Base-by-base conservation (phyloP, 2,113 vertebrate genomes). In the Cricetomys ansorgei region DNA sequence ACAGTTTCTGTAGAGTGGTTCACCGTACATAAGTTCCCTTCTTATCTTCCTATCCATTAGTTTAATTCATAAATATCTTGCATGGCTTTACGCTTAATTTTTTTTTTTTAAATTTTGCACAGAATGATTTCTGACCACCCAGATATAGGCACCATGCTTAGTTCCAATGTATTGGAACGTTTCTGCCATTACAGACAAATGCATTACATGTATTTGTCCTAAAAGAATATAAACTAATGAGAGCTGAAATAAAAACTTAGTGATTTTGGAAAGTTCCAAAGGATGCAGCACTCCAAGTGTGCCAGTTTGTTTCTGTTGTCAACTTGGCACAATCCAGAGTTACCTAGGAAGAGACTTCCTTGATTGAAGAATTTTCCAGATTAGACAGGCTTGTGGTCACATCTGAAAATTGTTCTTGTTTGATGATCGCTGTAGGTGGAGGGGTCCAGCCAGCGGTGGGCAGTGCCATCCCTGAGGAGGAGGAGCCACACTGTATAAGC, bases 21-120 rank as follows among this genome's bases (percentile, higher is more conserved):
- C 21, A 43, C 25, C 50, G 40, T 43, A 65, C 27, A 29, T 25
- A 23, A 53, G 17, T 88, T 64, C 10, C 34, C 57, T 62, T 94
- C 40, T 53, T 31, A 5, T 53, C 37, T 1, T 88, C 7, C 10
- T 40, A 29, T 5, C 29, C 62, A 57, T 91, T 29, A 57, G 64
- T 91, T 80, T 34, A 4, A 37, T 29, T 85, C 23, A 40, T 50
- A 55, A 45, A 43, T 53, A 89, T 73, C 53, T 62, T 73, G 1
- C 29, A 77, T 62, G 34, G 0, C 15, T 53, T 67, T 7, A 17
- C 13, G 69, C 17, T 94, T n/a, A n/a, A 80, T 25, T 45, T 17
- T 57, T 80, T 93, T 48, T 81, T 77, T 80, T n/a, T n/a, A n/a
- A n/a, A 48, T 94, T 89, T 65, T 79, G 31, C n/a, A 76, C 34